phyloP scores from a whole-genome alignment of 2,797 vertebrate species.

The Tenualosa thibaudeaui region DNA sequence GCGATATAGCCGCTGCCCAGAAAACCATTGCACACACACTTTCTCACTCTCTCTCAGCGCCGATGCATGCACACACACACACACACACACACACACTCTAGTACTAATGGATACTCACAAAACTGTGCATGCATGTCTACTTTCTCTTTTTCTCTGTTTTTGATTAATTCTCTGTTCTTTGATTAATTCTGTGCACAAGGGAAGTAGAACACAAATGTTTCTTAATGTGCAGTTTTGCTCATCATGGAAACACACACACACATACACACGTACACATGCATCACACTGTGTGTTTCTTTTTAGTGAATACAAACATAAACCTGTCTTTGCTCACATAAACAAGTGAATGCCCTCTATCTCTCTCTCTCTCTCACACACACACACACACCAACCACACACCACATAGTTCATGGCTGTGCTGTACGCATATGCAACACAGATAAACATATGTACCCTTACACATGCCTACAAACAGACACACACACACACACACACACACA shows the following conservation, averaged over 20 bases:
- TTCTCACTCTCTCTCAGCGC: constrained; percentile 25
- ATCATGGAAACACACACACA: neutral
- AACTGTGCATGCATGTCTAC: neutral
- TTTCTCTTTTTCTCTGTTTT: constrained; percentile 3
- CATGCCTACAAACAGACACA: too few relatives aligned
- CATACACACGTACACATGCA: constrained; percentile 24
- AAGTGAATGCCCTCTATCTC: neutral
- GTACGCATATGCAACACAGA: neutral
- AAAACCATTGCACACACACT: constrained; percentile 23
- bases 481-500: neutral
- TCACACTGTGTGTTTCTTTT: neutral
- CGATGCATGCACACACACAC: constrained; percentile 42
- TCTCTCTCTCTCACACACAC: neutral
- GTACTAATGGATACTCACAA: neutral
- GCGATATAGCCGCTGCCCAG: constrained; percentile 56
- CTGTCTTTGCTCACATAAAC: neutral
- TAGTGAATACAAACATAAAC: constrained; percentile 5
- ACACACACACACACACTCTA: constrained; percentile 18
- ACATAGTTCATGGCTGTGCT: neutral
- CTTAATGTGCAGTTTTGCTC: neutral
- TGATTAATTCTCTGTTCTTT: neutral
- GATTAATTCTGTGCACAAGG: neutral
- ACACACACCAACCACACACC: neutral
- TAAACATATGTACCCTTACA: neutral
- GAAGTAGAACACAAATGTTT: neutral